Evolutionary conservation across 2,113 vertebrate species (phyloP).

Genomic region (Brevimyrus niger): DNA sequence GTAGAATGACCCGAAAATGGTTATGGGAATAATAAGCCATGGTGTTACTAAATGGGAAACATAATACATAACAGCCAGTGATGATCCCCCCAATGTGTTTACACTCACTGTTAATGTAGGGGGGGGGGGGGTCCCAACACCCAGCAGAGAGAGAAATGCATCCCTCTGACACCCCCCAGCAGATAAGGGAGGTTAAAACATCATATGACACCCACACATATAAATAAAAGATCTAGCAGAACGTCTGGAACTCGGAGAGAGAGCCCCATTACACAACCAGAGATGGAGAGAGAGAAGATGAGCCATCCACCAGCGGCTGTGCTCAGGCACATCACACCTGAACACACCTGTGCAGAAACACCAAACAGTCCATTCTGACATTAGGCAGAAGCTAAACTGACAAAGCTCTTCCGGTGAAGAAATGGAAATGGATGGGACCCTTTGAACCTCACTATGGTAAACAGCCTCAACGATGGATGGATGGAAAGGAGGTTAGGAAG

Average conservation of each 20-base stretch:
- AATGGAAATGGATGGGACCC: not conserved
- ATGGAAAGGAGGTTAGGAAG: not conserved
- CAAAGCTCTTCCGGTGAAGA: not conserved
- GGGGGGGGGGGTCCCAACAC: not conserved
- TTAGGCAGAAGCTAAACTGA: not conserved
- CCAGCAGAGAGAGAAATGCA: not conserved
- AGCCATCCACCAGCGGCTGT: not conserved
- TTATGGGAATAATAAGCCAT: not conserved
- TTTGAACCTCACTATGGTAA: not conserved
- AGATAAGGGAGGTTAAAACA: conserved; percentile 8
- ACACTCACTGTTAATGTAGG: not conserved
- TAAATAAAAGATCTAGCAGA: conserved; percentile 18
- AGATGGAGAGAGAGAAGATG: not conserved
- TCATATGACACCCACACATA: conserved; percentile 6
- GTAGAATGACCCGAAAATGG: not conserved
- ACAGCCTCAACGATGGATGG: not conserved
- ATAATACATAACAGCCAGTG: not conserved
- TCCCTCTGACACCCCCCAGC: not conserved
- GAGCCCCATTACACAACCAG: not conserved
- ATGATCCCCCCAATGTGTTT: not conserved
- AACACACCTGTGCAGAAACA: not conserved
- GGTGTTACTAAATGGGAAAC: not conserved
- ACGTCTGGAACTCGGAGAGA: not conserved
- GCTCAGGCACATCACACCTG: not conserved
- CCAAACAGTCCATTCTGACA: not conserved